Conservation (phyloP, 2,888 invertebrate genomes). For the Philonicus albiceps region DNA sequence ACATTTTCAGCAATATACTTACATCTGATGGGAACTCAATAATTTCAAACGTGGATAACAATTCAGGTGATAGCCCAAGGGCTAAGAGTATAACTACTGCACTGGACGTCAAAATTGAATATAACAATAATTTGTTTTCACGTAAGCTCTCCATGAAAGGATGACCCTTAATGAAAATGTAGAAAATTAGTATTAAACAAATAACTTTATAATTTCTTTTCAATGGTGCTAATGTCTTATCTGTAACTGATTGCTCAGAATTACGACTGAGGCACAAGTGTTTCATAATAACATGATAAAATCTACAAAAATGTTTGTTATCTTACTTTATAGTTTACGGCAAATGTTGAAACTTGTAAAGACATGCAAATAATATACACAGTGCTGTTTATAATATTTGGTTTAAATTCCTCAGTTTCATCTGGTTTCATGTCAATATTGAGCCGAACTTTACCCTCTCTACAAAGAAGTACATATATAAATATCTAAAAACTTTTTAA, state of each 20-base stretch:
- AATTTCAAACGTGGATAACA: conserved; percentile 92
- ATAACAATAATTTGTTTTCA: conserved; percentile 91
- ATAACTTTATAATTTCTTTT: too few species aligned
- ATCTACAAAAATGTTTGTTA: neutral
- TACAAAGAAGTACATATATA: conserved; percentile 54
- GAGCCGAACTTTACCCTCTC: conserved; percentile 68
- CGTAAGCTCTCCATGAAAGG: conserved; percentile 97
- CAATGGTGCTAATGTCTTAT: neutral
- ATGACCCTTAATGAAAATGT: conserved; percentile 76
- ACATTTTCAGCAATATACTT: conserved; percentile 60
- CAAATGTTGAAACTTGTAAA: conserved; percentile 97
- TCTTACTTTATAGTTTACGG: conserved; percentile 95
- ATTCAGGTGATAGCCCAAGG: conserved; percentile 82
- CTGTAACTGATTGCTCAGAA: neutral
- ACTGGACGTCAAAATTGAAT: conserved; percentile 86
- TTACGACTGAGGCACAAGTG: neutral
- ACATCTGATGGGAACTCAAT: conserved; percentile 93
- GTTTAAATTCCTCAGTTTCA: conserved; percentile 87
- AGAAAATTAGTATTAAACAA: too few species aligned
- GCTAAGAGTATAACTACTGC: conserved; percentile 84
- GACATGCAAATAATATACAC: conserved; percentile 98
- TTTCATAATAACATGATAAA: neutral
- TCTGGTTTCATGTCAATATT: conserved; percentile 70
- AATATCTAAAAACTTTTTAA: neutral
- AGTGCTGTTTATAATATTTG: conserved; percentile 95